Conservation (phyloP, 1,140 invertebrate species). For the Meloidogyne chitwoodi region DNA sequence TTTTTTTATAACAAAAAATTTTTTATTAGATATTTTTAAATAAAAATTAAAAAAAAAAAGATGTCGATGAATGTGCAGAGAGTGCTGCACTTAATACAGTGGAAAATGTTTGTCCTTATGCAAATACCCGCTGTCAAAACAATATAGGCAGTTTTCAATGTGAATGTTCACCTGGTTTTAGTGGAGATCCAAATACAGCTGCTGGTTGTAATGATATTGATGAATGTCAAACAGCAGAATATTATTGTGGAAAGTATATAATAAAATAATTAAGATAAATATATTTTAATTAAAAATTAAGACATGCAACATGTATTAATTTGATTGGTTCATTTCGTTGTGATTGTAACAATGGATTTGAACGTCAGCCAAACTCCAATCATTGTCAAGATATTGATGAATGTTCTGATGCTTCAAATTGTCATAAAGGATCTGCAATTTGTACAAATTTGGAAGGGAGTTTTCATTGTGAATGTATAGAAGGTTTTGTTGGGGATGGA, state of each 20-base stretch:
- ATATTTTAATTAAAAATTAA: not conserved
- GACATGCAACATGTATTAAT: constrained; percentile 32
- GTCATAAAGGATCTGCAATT: constrained; percentile 33
- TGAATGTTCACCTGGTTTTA: constrained; percentile 30
- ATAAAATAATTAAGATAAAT: not conserved
- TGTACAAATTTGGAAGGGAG: constrained; percentile 46
- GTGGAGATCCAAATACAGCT: constrained; percentile 24
- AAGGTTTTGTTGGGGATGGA: constrained; percentile 45
- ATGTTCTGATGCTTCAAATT: constrained; percentile 27
- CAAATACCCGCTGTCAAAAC: constrained; percentile 34
- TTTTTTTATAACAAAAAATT: constrained; percentile 4
- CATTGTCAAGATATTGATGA: constrained; percentile 39
- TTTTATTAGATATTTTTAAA: constrained; percentile 12
- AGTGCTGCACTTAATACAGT: not conserved
- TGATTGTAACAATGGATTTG: constrained; percentile 37
- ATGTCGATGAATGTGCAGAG: constrained; percentile 38
- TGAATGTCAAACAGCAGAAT: constrained; percentile 32
- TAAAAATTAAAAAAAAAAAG: constrained; percentile 17
- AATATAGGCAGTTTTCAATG: constrained; percentile 40
- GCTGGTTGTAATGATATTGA: constrained; percentile 39
- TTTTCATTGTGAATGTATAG: constrained; percentile 43
- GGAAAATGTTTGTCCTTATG: constrained; percentile 23
- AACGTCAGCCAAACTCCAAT: constrained; percentile 14
- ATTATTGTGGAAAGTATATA: constrained; percentile 34
- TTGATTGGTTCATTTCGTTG: constrained; percentile 32